Evolutionary conservation across 2,797 vertebrate species (phyloP), one percentile per base, ranked within the genome.

Genomic region (Gallinago solitaria): DNA sequence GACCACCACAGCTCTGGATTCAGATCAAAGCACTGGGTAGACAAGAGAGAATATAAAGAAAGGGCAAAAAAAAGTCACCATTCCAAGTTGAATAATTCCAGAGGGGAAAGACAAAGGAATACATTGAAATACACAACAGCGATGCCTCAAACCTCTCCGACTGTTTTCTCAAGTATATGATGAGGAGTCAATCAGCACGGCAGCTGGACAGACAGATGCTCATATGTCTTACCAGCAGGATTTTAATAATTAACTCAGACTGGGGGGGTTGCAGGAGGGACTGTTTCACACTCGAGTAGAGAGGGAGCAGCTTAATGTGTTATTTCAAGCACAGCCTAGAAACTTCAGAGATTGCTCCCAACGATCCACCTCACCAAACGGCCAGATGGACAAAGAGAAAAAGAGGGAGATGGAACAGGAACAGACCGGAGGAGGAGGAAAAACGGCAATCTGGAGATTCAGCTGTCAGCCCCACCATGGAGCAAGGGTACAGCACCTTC

Each of bases 201-300:
- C 95, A 96, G 93, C 92, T 93, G 91, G 93, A 95, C 93, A 89
- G 94, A 74, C 96, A 96, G 89, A 93, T 89, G 94, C 94, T 96
- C 88, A 6, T 57, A 53, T 60, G 74, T 83, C 93, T 93, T 57
- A 92, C 39, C 80, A 92, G 91, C 86, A 82, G 86, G 90, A 92
- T 93, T 96, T 95, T 89, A 96, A 95, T 96, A n/a, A 95, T 95
- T 95, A 83, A 94, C 86, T 92, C 51, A 57, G 83, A 20, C 60
- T 48, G 25, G 56, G 54, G 54, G 53, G 57, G 48, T 12, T 75
- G 90, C 76, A 63, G 88, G 73, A 83, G 57, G 59, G 83, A 51
- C 37, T 11, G 41, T 47, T 63, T 90, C 80, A 71, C 21, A 24
- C 82, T 81, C 0, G 1, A 63, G 45, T 45, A 86, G 53, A 43